Base-by-base conservation (phyloP, 1,140 invertebrate species). In the Catajapyx aquilonaris region DNA sequence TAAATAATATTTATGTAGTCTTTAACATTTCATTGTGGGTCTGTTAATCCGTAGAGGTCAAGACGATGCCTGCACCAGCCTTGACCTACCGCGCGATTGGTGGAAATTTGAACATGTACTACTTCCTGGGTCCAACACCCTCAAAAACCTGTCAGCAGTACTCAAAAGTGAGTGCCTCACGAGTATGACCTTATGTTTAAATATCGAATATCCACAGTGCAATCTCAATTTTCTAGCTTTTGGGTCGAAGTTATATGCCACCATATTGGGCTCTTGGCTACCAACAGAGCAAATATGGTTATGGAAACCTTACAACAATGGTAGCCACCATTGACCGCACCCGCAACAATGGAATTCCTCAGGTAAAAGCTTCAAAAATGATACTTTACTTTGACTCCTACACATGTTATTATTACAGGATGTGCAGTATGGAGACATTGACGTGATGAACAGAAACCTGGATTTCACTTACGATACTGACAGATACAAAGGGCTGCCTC, bases 401-500 rank as follows among this genome's bases (percentile, higher is more conserved):
- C n/a, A n/a, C n/a, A 25, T 31, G 18, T 41, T 17, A 23, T 34
- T 39, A 23, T 42, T 37, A 2, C 2, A 5, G 50, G 54, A 62
- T 41, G 54, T 52, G n/a, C 54, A 59, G 33, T 62, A 53, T 49
- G 54, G 52, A 31, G 61, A 64, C 40, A 61, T 62, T 38, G 61
- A 63, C 42, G 53, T 54, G 25, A 54, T 60, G 49, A 44, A 50
- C 13, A 44, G 47, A 4, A 40, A 50, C 38, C 48, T 51, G 33
- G 48, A 50, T 34, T 64, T 64, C 44, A 64, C 61, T n/a, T 49
- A 47, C 33, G 52, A 61, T 46, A 41, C 41, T 16, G 39, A 30
- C 2, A 48, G 35, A 1, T 88, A 72, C 49, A 61, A 61, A 33
- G 70, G 66, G 20, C 56, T 88, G n/a, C 71, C 76, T 1, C 51